These are phyloP conservation scores for Monomorium pharaonis DNA, from an alignment of 1,140 invertebrate genomes.

Conservation along the genomic window DNA sequence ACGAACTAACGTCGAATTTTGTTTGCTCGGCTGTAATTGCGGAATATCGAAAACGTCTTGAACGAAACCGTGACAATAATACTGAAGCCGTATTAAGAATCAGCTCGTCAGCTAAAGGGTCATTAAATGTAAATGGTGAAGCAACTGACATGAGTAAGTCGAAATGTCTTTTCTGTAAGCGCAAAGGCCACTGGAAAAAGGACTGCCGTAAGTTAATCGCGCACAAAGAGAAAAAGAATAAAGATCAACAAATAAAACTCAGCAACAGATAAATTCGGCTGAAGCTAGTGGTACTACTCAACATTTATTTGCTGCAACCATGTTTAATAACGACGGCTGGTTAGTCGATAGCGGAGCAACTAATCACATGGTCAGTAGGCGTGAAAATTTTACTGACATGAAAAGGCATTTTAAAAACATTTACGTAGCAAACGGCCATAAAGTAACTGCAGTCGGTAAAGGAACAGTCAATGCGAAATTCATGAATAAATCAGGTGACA, in stretches of 20 bases:
- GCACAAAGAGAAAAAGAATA: neutral
- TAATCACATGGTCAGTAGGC: conserved; percentile 4
- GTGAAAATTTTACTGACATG: neutral
- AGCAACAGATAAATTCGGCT: conserved; percentile 8
- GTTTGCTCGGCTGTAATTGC: conserved; percentile 1
- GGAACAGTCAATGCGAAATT: neutral
- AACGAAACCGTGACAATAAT: conserved; percentile 4
- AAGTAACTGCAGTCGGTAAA: neutral
- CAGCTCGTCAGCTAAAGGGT: neutral
- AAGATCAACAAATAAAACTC: conserved; percentile 1
- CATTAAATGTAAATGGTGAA: neutral
- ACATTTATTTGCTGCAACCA: conserved; percentile 5
- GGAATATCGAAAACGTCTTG: conserved; percentile 12
- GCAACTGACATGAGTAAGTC: neutral
- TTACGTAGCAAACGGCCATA: conserved; percentile 15
- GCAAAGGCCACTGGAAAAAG: conserved; percentile 3
- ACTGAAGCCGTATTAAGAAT: neutral
- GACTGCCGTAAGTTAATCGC: conserved; percentile 4
- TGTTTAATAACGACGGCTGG: neutral
- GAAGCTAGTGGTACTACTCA: neutral
- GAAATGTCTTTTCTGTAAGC: neutral
- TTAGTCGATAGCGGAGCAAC: conserved; percentile 8
- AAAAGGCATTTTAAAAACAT: neutral
- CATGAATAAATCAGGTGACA: conserved; percentile 8
- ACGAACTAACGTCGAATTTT: conserved; percentile 12